These are phyloP conservation scores for Microdon myrmicae DNA, from an alignment of 2,888 invertebrate species.

Conservation along the genomic window DNA sequence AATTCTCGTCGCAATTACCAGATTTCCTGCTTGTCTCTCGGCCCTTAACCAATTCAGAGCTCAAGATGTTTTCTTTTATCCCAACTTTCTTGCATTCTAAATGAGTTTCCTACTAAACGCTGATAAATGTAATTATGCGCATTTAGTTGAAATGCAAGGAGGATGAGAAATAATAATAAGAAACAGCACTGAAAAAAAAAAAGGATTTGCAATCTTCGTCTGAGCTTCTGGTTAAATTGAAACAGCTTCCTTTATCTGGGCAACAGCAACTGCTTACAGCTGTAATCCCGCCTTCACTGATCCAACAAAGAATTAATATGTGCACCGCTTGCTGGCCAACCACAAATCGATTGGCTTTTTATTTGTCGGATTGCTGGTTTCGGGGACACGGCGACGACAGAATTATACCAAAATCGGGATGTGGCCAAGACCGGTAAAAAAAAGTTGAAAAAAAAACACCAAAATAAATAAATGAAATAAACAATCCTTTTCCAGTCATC, in stretches of 20 bases:
- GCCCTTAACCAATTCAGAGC: constrained; percentile 7
- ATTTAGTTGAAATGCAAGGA: constrained; percentile 34
- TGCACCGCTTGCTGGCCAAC: constrained; percentile 22
- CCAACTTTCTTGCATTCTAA: constrained; percentile 43
- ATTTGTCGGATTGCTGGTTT: constrained; percentile 3
- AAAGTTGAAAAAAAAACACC: too few species aligned
- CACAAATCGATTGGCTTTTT: constrained; percentile 29
- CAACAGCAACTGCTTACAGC: constrained; percentile 24
- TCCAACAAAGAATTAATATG: constrained; percentile 26
- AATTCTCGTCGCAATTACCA: constrained; percentile 12
- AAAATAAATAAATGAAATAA: too few species aligned
- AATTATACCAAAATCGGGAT: constrained; percentile 25
- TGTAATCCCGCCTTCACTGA: constrained; percentile 33
- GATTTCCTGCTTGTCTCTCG: constrained; percentile 4
- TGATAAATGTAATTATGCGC: constrained; percentile 50
- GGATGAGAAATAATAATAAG: constrained; percentile 17
- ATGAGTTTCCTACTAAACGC: constrained; percentile 45
- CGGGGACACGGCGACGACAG: constrained; percentile 1
- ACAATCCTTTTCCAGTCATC: constrained; percentile 19
- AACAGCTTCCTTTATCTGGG: too few species aligned
- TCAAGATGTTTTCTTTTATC: constrained; percentile 28
- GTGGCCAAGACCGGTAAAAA: constrained; percentile 22
- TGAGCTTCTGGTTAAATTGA: not conserved
- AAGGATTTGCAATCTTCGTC: not conserved
- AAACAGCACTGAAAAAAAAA: constrained; percentile 6